Evolutionary conservation across 2,113 vertebrate genomes (phyloP), one percentile per base, ranked within the genome.

Genomic region (Cryptotis parvus): DNA sequence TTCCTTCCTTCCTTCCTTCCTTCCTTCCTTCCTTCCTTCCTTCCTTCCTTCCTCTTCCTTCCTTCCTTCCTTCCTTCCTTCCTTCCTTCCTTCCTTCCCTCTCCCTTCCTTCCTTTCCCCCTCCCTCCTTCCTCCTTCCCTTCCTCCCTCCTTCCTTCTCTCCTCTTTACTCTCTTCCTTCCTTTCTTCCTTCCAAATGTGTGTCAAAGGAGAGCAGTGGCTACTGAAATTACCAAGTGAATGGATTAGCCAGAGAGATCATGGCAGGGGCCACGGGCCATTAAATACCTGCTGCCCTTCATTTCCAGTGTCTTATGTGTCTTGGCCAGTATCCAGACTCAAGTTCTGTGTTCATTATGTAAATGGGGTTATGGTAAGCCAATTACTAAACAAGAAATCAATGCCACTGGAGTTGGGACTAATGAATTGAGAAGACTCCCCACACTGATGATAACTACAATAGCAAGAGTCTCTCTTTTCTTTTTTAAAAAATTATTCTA

Each of bases 311-410:
- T 95, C 93, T 69, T 91, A 84, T 95, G 91, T 91, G 85, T 70
- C 81, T 11, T 92, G 94, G 83, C 2, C 83, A 41, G 79, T 74
- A 79, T 29, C 77, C 94, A 97, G 85, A 4, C 0, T 88, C 93
- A 92, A 16, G 89, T 35, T 41, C 58, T 91, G 95, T 96, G 95
- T 97, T 87, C 89, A 95, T 97, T 97, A 97, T 96, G 96, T 91
- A 97, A 96, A 96, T 97, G 41, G 84, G 89, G 84, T 76, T 92
- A 87, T 84, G 31, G 95, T 82, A 91, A 95, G 96, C 61, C 96
- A 96, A 97, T 97, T 96, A 95, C 65, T 94, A 93, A 65, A 86
- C 95, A 86, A 96, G 94, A 97, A 96, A 96, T 97, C 97, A 91
- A 89, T 95, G 14, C 84, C 27, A 33, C 69, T 93, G 66, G 20